Evolutionary conservation across 2,888 invertebrate species (phyloP), one percentile per base, ranked within the genome.

Genomic region (Torymus auratus): DNA sequence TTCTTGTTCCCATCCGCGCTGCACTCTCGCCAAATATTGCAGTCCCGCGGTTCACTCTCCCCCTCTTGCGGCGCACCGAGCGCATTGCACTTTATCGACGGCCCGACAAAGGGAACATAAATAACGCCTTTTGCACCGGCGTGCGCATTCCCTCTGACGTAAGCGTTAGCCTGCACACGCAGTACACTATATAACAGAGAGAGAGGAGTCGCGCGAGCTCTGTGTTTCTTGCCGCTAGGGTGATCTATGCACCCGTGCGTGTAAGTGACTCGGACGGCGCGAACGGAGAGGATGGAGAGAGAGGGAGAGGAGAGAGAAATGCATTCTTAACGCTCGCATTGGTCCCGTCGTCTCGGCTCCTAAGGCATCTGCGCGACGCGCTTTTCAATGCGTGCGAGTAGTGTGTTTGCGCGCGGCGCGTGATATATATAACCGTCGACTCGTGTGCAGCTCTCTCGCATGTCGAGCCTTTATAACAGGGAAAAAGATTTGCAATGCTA

Each of bases 101-200:
- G 85, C 85, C 87, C 88, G 88, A 88, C 88, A 88, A 89, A 88
- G 88, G 87, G 86, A 85, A 86, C 88, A 87, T 89, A 89, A 89
- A 89, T 89, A 88, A 88, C 78, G 52, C 58, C 77, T 78, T 67
- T 69, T 73, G 81, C 78, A 64, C 77, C 50, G 61, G 76, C 41
- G 58, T 67, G 70, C 80, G 28, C 28, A 74, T 71, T 75, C 76
- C 62, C 75, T 74, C 67, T 67, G 75, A 75, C 61, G 71, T 71
- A 78, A 81, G 81, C 68, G 78, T 75, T 61, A 64, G 61, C 64
- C 52, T 41, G 72, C 69, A 50, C 69, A 68, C 67, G 15, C n/a
- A 55, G 50, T 58, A 61, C 62, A 56, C 15, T 17, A 14, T 15
- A 15, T 52, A 1, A 65, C 53, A n/a, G 10, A 17, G 70, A 20